phyloP scores from a whole-genome alignment of 92 coral and sea anemone species.

The Porites divaricata region DNA sequence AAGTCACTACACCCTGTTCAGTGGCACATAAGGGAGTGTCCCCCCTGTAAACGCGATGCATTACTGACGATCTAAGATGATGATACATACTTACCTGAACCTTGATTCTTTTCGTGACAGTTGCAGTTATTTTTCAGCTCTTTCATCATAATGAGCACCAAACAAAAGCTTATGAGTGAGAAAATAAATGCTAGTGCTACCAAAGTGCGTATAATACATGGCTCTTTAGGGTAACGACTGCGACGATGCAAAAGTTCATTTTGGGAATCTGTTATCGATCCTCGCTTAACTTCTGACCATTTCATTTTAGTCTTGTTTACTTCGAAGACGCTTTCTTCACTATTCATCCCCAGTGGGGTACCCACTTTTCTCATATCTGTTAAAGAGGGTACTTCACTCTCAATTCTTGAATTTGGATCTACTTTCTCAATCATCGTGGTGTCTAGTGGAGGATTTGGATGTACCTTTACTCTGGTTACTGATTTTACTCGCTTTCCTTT shows the following conservation, averaged over 20 bases:
- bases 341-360: not conserved
- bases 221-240: not conserved
- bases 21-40: too few relatives aligned
- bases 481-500: not conserved
- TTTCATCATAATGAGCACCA: not conserved
- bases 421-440: not conserved
- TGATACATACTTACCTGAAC: not conserved
- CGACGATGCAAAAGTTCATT: not conserved
- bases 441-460: not conserved
- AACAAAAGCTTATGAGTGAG: conserved; percentile 9
- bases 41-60: too few relatives aligned
- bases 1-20: too few relatives aligned
- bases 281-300: not conserved
- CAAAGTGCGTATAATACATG: not conserved
- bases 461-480: not conserved
- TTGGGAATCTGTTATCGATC: not conserved
- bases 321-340: not conserved
- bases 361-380: not conserved
- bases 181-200: conserved; percentile 14
- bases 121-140: not conserved
- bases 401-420: not conserved
- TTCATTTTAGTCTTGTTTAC: not conserved
- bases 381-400: not conserved
- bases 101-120: conserved; percentile 16
- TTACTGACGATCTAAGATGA: too few relatives aligned